Evolutionary conservation across 2,888 invertebrate genomes (phyloP).

Genomic region (Agriotes lineatus): DNA sequence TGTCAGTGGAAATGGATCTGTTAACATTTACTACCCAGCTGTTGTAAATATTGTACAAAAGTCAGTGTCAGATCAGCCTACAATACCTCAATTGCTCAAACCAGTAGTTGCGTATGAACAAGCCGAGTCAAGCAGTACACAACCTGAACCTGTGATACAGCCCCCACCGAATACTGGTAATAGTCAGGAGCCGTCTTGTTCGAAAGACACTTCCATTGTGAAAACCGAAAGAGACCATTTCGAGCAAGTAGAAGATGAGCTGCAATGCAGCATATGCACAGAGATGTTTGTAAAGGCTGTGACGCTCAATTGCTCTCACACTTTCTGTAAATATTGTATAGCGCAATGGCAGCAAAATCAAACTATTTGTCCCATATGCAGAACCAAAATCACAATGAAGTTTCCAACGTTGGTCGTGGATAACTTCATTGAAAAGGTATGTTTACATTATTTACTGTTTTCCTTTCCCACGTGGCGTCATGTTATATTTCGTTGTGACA

Average conservation of each 20-base stretch:
- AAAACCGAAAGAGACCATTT: conserved; percentile 38
- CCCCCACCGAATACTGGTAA: no score
- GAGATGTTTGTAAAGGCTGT: conserved; percentile 80
- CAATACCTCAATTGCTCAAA: no score
- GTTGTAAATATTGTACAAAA: neutral
- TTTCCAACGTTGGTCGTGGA: conserved; percentile 77
- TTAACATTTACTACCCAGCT: neutral
- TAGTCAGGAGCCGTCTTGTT: no score
- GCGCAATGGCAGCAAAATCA: conserved; percentile 77
- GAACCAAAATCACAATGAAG: conserved; percentile 67
- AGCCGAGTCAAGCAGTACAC: no score
- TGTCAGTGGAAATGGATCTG: neutral
- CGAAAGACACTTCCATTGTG: no score
- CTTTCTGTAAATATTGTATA: conserved; percentile 81
- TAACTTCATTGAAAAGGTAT: conserved; percentile 76
- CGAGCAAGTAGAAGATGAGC: conserved; percentile 72
- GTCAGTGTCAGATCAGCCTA: no score
- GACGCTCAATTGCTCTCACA: conserved; percentile 80
- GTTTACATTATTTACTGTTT: no score
- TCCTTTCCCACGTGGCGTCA: no score
- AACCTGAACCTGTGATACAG: no score
- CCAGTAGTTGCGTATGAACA: no score
- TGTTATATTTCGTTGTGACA: no score
- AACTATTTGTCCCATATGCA: conserved; percentile 80
- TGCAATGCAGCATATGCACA: conserved; percentile 82